Evolutionary conservation across 2,113 vertebrate species (phyloP), one percentile per base, ranked within the genome.

Genomic region (Rhea americana): DNA sequence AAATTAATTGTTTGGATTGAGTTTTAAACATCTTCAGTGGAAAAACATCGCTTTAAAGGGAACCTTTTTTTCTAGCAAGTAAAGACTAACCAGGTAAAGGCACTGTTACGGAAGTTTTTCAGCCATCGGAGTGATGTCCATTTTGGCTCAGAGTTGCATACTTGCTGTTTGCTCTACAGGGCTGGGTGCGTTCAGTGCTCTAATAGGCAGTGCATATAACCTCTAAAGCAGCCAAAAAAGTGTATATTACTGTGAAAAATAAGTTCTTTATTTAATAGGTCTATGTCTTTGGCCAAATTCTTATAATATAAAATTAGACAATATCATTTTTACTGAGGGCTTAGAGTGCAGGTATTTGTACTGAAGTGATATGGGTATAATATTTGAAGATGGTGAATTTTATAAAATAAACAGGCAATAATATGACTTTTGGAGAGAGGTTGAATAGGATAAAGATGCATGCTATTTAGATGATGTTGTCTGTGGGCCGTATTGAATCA

Each of bases 31-130:
- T 74, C 22, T 91, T 17, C 8, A 63, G 18, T 73, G 37, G 35
- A 53, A 55, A 37, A 35, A 5, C 2, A 24, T 26, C 0, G 0
- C 65, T 87, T 3, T 5, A 6, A 55, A 84, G 51, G 15, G 43
- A 62, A 59, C 4, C 37, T 59, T 4, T 4, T 39, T 51, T 24
- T 19, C 24, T 41, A 20, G 62, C 48, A 90, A 62, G 9, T 45
- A 47, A 76, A 13, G 8, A 51, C 21, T 81, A 43, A 25, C 11
- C 15, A 28, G 0, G 0, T 53, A 48, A 78, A 75, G 11, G 19
- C 21, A n/a, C 50, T 66, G n/a, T 35, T 71, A 22, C 0, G 12
- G 4, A n/a, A 13, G 13, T 58, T 76, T 4, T 21, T 16, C 7
- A 41, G 2, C 22, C 22, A n/a, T 77, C 30, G n/a, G 37, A 67